Evolutionary conservation across 2,888 invertebrate species (phyloP).

Genomic region (Hymenopus coronatus): DNA sequence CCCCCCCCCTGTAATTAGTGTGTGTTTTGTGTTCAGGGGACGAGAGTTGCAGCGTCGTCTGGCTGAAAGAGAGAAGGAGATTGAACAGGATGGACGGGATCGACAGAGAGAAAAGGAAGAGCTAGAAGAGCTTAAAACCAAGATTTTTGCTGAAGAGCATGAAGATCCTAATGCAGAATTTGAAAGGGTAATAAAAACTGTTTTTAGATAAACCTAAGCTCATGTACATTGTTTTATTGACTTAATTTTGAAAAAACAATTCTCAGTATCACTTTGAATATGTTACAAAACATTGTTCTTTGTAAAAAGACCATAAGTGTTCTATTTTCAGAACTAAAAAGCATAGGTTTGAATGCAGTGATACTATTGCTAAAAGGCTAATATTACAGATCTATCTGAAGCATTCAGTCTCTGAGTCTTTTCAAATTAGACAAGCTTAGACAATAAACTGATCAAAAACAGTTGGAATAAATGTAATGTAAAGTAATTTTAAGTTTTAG

Average conservation of each 20-base stretch:
- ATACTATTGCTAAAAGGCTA: too few relatives aligned
- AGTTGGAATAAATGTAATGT: too few relatives aligned
- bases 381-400: too few relatives aligned
- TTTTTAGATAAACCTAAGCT: not conserved
- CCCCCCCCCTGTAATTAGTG: too few relatives aligned
- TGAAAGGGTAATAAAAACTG: slow-evolving; percentile 53
- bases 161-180: slow-evolving; percentile 65
- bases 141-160: slow-evolving; percentile 66
- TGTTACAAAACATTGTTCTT: not conserved
- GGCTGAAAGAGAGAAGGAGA: slow-evolving; percentile 89
- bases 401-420: too few relatives aligned
- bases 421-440: too few relatives aligned
- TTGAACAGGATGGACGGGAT: slow-evolving; percentile 88
- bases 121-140: slow-evolving; percentile 76
- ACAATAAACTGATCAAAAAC: too few relatives aligned
- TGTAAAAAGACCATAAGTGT: not conserved
- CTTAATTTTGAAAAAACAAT: not conserved
- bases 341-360: too few relatives aligned
- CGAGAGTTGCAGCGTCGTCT: slow-evolving; percentile 87
- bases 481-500: too few relatives aligned
- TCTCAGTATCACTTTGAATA: not conserved
- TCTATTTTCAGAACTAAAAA: too few relatives aligned
- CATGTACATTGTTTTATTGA: not conserved
- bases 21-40: slow-evolving; percentile 52
- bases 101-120: slow-evolving; percentile 85